Evolutionary conservation across 2,888 invertebrate genomes (phyloP).

Genomic region (Diadegma fenestrale): DNA sequence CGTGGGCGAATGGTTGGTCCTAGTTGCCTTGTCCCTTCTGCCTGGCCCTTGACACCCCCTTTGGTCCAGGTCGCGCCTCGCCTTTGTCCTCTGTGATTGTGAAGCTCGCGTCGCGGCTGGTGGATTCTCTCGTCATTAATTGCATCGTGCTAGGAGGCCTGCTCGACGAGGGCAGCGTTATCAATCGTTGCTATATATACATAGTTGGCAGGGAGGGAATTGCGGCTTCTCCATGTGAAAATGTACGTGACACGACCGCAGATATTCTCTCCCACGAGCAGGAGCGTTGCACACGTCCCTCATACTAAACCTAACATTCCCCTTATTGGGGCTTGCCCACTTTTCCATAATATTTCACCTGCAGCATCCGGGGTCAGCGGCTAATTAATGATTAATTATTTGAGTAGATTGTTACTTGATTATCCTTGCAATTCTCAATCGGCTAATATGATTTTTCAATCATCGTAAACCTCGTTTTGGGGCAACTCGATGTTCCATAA

Average conservation of each 20-base stretch:
- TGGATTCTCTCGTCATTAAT: conserved; percentile 53
- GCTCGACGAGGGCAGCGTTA: conserved; percentile 41
- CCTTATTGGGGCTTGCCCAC: background rate
- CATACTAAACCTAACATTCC: conserved; percentile 13
- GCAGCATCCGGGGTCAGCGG: background rate
- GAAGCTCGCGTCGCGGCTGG: conserved; percentile 32
- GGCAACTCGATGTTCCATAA: no score
- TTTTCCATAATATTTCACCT: background rate
- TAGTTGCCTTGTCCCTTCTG: background rate
- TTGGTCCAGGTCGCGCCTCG: background rate
- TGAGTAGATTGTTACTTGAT: background rate
- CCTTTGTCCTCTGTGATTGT: conserved; percentile 32
- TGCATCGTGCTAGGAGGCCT: conserved; percentile 38
- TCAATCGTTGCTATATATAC: conserved; percentile 39
- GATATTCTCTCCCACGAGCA: conserved; percentile 28
- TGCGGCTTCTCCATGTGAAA: conserved; percentile 34
- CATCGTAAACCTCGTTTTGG: background rate
- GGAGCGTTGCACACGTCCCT: conserved; percentile 20
- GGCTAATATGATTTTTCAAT: background rate
- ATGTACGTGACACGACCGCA: conserved; percentile 41
- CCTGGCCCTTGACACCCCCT: background rate
- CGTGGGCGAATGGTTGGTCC: conserved; percentile 19
- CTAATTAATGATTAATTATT: background rate
- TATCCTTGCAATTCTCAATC: background rate
- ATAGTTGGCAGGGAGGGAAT: conserved; percentile 22